Percentiles rank a stretch among this genome's conserved stretches.
These are phyloP conservation scores for Clarias magur DNA, from an alignment of 2,113 vertebrate species.

Conservation along the genomic window DNA sequence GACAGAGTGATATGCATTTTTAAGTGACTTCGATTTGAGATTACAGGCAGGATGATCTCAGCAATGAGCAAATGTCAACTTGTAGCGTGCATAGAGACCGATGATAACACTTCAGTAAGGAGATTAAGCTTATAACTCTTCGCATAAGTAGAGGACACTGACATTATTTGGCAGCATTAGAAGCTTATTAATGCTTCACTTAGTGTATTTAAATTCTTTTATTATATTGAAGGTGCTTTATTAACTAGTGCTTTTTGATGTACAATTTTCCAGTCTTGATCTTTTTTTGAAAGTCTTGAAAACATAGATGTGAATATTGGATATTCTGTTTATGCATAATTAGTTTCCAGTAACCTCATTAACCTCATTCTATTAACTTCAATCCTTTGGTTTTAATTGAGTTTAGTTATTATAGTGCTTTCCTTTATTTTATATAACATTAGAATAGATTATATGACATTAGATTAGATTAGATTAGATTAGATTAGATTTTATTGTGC, in stretches of 20 bases:
- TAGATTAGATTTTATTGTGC: too few relatives aligned
- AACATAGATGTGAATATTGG: not conserved
- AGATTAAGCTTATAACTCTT: not conserved
- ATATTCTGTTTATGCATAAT: not conserved
- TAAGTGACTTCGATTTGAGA: not conserved
- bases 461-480: too few relatives aligned
- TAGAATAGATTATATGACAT: too few relatives aligned
- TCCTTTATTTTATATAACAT: not conserved
- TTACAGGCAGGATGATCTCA: not conserved
- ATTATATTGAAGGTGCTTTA: not conserved
- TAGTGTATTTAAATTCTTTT: not conserved
- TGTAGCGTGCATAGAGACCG: not conserved
- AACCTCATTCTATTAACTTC: not conserved
- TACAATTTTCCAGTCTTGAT: not conserved
- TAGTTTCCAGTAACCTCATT: not conserved
- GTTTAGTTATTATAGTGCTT: not conserved
- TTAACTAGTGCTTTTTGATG: not conserved
- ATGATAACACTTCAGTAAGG: not conserved
- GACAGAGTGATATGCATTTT: not conserved
- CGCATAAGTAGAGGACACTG: not conserved
- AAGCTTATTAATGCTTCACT: not conserved
- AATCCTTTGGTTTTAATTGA: not conserved
- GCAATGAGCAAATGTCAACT: not conserved
- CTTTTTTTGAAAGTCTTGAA: not conserved
- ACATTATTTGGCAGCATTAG: not conserved